Percentiles rank a stretch among this genome's conserved stretches.
Evolutionary conservation across 2,113 vertebrate genomes (phyloP).

Genomic region (Aptenodytes forsteri): DNA sequence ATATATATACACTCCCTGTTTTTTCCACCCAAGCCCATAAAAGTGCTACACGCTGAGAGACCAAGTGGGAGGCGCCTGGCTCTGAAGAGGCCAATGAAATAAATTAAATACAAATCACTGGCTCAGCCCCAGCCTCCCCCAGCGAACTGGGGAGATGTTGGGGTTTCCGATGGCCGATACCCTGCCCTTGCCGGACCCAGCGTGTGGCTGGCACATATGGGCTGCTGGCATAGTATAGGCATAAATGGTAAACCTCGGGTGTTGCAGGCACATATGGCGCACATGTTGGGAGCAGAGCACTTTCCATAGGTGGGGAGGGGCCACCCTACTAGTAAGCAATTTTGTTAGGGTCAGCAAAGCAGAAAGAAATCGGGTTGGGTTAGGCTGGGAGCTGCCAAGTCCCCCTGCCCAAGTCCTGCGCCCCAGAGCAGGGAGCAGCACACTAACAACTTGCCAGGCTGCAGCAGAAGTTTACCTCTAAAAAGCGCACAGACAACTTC

Average conservation of each 20-base stretch:
- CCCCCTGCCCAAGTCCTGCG: background rate
- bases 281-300: background rate
- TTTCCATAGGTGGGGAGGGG: background rate
- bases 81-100: slow-evolving; percentile 43
- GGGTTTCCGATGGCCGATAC: background rate
- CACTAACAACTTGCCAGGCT: background rate
- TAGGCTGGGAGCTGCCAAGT: background rate
- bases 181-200: background rate
- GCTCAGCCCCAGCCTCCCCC: background rate
- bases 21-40: slow-evolving; percentile 45
- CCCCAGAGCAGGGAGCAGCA: background rate
- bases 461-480: background rate
- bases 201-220: rapidly evolving
- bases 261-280: background rate
- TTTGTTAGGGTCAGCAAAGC: background rate
- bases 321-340: background rate
- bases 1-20: background rate
- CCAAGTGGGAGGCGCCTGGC: slow-evolving; percentile 11
- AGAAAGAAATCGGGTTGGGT: background rate
- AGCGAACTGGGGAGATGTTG: background rate
- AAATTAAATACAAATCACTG: slow-evolving; percentile 52
- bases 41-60: slow-evolving; percentile 45
- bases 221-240: background rate
- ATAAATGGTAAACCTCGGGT: background rate
- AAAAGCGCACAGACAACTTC: background rate